Percentiles rank a stretch among this genome's conserved stretches.
phyloP scores from a whole-genome alignment of 2,113 vertebrate species.

The Mixornis gularis region DNA sequence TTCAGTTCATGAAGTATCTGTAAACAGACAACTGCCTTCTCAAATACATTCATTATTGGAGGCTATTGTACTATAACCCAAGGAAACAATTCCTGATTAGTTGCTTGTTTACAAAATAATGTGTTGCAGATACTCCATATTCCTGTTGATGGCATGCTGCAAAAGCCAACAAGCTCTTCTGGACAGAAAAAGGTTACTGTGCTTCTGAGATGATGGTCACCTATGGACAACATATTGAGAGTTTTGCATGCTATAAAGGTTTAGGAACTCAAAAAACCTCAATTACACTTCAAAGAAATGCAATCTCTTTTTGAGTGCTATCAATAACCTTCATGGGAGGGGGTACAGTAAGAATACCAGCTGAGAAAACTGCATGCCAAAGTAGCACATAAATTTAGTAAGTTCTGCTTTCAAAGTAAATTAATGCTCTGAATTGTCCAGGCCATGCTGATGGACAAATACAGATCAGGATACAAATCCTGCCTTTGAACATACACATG shows the following conservation, averaged over 20 bases:
- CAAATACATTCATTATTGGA: not conserved
- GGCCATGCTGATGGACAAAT: not conserved
- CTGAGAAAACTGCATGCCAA: not conserved
- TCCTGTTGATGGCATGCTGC: not conserved
- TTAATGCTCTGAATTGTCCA: not conserved
- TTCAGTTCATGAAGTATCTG: not conserved
- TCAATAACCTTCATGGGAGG: not conserved
- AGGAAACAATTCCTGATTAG: constrained; percentile 2
- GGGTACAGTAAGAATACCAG: not conserved
- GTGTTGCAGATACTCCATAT: not conserved
- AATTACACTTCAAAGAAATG: not conserved
- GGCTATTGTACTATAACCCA: not conserved
- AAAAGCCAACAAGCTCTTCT: not conserved
- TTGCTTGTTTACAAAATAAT: not conserved
- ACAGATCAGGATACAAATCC: not conserved
- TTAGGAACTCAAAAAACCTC: not conserved
- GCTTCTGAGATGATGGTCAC: not conserved
- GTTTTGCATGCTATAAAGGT: not conserved
- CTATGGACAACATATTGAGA: not conserved
- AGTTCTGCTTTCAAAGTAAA: not conserved
- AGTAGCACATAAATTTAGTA: not conserved
- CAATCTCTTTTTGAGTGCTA: not conserved
- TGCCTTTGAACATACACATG: not conserved
- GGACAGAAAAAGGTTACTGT: not conserved
- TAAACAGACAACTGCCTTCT: not conserved